These are phyloP conservation scores for Trichomycterus rosablanca DNA, from an alignment of 2,113 vertebrate species.

Conservation along the genomic window DNA sequence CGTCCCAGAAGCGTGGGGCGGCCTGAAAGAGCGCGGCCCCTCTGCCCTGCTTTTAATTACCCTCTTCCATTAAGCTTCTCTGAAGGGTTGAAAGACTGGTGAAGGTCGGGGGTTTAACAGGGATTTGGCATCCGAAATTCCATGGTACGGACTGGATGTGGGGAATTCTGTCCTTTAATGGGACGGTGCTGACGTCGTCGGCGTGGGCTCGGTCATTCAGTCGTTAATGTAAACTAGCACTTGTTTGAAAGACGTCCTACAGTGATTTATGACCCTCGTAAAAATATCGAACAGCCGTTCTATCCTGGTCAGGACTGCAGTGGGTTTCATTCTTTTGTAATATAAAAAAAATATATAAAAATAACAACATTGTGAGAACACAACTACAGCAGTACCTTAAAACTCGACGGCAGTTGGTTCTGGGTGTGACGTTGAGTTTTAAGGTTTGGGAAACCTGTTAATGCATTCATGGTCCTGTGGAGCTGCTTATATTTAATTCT, in stretches of 20 bases:
- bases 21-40: slow-evolving; percentile 28
- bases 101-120: slow-evolving; percentile 21
- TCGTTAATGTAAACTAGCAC: slow-evolving; percentile 26
- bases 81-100: slow-evolving; percentile 6
- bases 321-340: neutral
- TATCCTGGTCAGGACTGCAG: no score
- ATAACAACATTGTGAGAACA: no score
- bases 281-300: slow-evolving; percentile 15
- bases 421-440: no score
- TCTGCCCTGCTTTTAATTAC: slow-evolving; percentile 31
- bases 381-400: no score
- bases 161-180: no score
- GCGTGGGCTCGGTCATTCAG: slow-evolving; percentile 22
- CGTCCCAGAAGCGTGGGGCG: slow-evolving; percentile 21
- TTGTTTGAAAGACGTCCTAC: slow-evolving; percentile 13
- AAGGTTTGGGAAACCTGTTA: no score
- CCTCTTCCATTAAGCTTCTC: slow-evolving; percentile 26
- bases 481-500: no score
- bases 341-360: no score
- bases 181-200: no score
- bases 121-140: slow-evolving; percentile 17
- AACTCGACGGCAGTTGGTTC: no score
- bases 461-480: no score
- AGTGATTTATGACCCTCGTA: slow-evolving; percentile 30
- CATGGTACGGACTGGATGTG: no score